Base-by-base conservation (phyloP, 2,113 vertebrate genomes). In the Cheilinus undulatus region DNA sequence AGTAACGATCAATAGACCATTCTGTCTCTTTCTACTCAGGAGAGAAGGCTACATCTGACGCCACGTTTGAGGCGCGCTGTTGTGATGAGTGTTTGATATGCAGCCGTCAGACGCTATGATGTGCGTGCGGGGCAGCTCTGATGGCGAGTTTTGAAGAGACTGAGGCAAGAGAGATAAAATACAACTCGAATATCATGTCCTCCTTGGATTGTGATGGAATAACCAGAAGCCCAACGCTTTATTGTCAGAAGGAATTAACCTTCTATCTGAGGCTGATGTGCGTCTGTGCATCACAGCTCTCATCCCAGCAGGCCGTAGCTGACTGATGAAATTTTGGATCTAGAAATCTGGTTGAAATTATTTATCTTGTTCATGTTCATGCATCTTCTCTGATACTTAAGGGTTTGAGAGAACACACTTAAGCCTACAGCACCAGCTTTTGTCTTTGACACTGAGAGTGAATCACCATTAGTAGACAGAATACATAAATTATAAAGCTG, bases 1-100 rank as follows among this genome's bases (percentile, higher is more conserved):
- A 63, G 27, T 22, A 2, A 30, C 17, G 64, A 88, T 89, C 84
- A 87, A 77, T 68, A 70, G 56, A 54, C 38, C 53, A 17, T 49
- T 70, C 64, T 60, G 65, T 78, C 58, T 53, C 80, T 85, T 84
- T 85, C 67, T 80, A 20, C 64, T 68, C 24, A 4, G 61, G 69
- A 48, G 53, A 63, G 62, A 68, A 83, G 64, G 73, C 65, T 12
- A 57, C 84, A 73, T 88, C 78, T 84, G 82, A 86, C 28, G 69
- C 59, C 1, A 7, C 23, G 7, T 73, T 56, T 69, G 76, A 69
- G 69, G 53, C 6, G 50, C 17, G 49, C 36, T 11, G 64, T 22
- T 80, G 42, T 84, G 83, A 87, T 77, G 80, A 67, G 32, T 7
- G 83, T 85, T 86, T 85, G 84, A 91, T 89, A 68, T 78, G 78